phyloP scores from a whole-genome alignment of 2,113 vertebrate species.

The Oceanodroma tethys region DNA sequence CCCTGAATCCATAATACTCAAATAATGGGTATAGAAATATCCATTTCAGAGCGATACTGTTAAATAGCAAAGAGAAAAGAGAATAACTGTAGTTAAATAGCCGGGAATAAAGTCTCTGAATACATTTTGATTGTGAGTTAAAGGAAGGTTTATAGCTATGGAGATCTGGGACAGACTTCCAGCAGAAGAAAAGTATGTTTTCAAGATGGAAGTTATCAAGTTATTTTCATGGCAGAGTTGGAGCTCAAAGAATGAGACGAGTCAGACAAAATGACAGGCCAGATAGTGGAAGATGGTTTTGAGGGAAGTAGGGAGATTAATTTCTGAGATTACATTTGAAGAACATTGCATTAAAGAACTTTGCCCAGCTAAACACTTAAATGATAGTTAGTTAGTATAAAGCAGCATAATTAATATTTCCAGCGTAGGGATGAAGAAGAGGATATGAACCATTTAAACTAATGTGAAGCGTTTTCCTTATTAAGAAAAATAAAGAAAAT shows the following conservation, averaged over 20 bases:
- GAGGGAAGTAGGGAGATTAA: background rate
- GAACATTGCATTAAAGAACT: background rate
- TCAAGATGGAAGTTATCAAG: background rate
- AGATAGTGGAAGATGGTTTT: background rate
- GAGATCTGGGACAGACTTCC: background rate
- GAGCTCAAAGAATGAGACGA: background rate
- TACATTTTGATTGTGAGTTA: background rate
- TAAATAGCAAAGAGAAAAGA: background rate
- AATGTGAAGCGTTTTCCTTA: background rate
- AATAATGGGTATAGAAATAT: background rate
- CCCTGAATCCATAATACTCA: background rate
- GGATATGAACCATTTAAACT: background rate
- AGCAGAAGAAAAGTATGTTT: background rate
- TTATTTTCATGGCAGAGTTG: background rate
- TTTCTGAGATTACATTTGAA: background rate
- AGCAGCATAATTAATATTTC: background rate
- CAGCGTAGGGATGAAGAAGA: background rate
- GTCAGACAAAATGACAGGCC: background rate
- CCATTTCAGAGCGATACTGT: background rate
- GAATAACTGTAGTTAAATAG: background rate
- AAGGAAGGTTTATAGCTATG: background rate
- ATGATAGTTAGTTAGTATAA: background rate
- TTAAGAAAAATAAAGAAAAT: background rate
- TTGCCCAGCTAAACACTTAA: background rate
- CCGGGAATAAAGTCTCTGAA: background rate